These are phyloP conservation scores for Cryptocephalus primarius DNA, from an alignment of 2,888 invertebrate species.

Conservation along the genomic window DNA sequence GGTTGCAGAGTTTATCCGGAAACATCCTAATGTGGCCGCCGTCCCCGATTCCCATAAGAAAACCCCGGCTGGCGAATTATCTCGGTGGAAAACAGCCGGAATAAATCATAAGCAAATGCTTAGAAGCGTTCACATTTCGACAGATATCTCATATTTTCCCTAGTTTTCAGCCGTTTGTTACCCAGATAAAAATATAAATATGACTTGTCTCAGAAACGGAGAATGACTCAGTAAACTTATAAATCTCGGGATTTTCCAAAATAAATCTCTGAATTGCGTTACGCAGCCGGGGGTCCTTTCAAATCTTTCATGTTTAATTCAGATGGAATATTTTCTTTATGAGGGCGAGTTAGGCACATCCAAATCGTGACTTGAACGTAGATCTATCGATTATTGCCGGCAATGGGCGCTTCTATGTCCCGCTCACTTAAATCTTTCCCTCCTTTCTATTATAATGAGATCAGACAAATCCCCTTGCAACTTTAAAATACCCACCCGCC, in stretches of 20 bases:
- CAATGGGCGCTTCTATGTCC: conserved; percentile 15
- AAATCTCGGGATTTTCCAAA: conserved; percentile 27
- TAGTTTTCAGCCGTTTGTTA: conserved; percentile 29
- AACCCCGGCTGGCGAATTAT: conserved; percentile 12
- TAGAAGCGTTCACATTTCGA: conserved; percentile 29
- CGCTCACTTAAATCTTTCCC: too few relatives aligned
- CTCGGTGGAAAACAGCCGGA: conserved; percentile 9
- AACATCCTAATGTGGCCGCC: conserved; percentile 8
- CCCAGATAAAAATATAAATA: conserved; percentile 35
- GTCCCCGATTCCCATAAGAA: conserved; percentile 5
- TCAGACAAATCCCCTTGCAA: too few relatives aligned
- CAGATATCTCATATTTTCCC: conserved; percentile 31
- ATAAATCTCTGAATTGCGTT: conserved; percentile 28
- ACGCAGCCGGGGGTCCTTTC: conserved; percentile 17
- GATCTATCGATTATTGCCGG: conserved; percentile 26
- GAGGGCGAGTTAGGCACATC: conserved; percentile 19
- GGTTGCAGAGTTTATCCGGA: conserved; percentile 7
- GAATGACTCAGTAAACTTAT: conserved; percentile 33
- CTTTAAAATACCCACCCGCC: too few relatives aligned
- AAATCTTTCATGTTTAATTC: conserved; percentile 35
- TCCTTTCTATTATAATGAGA: too few relatives aligned
- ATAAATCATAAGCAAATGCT: conserved; percentile 30
- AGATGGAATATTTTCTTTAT: conserved; percentile 29
- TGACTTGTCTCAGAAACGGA: conserved; percentile 27
- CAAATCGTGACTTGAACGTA: conserved; percentile 23